phyloP scores from a whole-genome alignment of 1,140 invertebrate genomes.

The Triops cancriformis region DNA sequence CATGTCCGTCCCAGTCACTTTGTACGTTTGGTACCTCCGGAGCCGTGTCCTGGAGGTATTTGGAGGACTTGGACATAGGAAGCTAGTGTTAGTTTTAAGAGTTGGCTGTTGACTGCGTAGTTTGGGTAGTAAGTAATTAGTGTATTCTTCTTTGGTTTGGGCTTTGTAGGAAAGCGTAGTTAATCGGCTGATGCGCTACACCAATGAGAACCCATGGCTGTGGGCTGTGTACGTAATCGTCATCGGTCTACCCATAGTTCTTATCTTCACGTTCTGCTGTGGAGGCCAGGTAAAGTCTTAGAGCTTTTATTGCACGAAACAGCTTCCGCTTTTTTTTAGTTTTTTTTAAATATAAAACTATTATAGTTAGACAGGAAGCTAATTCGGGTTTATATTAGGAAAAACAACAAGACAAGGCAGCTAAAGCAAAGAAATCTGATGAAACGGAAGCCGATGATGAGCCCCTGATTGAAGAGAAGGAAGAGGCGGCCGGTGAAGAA shows the following conservation, averaged over 20 bases:
- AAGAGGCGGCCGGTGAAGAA: conserved; percentile 42
- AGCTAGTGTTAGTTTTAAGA: conserved; percentile 20
- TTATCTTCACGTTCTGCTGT: conserved; percentile 74
- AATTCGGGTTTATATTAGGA: not conserved
- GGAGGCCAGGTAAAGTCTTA: conserved; percentile 39
- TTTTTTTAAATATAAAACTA: not conserved
- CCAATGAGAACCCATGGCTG: conserved; percentile 81
- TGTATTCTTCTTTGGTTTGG: conserved; percentile 33
- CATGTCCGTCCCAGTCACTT: conserved; percentile 57
- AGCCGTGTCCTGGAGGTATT: conserved; percentile 56
- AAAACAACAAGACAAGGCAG: conserved; percentile 36
- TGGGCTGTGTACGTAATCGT: conserved; percentile 74
- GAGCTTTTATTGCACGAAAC: conserved; percentile 35
- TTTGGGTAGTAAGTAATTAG: conserved; percentile 13
- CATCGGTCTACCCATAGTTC: conserved; percentile 64
- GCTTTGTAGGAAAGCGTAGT: conserved; percentile 66
- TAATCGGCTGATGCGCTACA: conserved; percentile 66
- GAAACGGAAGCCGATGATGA: conserved; percentile 35
- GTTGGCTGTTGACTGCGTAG: conserved; percentile 20
- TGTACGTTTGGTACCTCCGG: conserved; percentile 61
- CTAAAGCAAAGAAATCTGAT: conserved; percentile 54
- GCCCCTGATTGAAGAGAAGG: conserved; percentile 42
- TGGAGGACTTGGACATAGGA: not conserved
- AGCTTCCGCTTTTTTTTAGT: conserved; percentile 30
- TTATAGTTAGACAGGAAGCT: conserved; percentile 22